A percentile compares a stretch with the other conserved stretches of the same genome.
Evolutionary conservation across 2,888 invertebrate genomes (phyloP).

Genomic region (Pollenia amentaria): DNA sequence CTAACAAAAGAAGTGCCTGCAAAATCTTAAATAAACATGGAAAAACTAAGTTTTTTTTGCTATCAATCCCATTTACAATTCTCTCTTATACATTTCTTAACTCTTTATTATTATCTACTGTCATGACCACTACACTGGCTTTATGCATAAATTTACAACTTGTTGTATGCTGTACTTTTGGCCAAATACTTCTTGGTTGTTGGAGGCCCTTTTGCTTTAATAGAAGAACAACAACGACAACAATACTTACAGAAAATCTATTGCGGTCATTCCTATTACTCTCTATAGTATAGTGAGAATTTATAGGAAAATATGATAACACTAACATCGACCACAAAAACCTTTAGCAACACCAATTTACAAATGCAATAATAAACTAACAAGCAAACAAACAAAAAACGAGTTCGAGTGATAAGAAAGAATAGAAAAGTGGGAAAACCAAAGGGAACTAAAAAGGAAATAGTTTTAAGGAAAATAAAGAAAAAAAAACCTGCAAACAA

Average conservation of each 20-base stretch:
- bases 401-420: neutral
- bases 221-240: constrained; percentile 7
- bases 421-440: constrained; percentile 3
- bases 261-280: constrained; percentile 69
- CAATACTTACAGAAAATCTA: constrained; percentile 60
- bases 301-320: constrained; percentile 74
- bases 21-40: constrained; percentile 31
- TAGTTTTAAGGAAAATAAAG: constrained; percentile 10
- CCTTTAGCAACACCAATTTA: constrained; percentile 68
- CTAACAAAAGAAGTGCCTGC: neutral
- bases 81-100: constrained; percentile 11
- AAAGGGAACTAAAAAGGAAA: constrained; percentile 16
- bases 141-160: constrained; percentile 70
- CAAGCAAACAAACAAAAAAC: neutral
- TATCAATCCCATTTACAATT: neutral
- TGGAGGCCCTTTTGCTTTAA: constrained; percentile 1
- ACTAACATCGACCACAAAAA: constrained; percentile 72
- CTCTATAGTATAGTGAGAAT: constrained; percentile 67
- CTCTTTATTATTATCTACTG: constrained; percentile 50
- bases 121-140: constrained; percentile 53
- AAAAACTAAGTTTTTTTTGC: neutral
- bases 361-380: constrained; percentile 59
- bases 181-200: constrained; percentile 23
- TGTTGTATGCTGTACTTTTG: constrained; percentile 61
- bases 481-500: neutral